Conservation (phyloP, 2,113 vertebrate genomes). For the Naja naja region DNA sequence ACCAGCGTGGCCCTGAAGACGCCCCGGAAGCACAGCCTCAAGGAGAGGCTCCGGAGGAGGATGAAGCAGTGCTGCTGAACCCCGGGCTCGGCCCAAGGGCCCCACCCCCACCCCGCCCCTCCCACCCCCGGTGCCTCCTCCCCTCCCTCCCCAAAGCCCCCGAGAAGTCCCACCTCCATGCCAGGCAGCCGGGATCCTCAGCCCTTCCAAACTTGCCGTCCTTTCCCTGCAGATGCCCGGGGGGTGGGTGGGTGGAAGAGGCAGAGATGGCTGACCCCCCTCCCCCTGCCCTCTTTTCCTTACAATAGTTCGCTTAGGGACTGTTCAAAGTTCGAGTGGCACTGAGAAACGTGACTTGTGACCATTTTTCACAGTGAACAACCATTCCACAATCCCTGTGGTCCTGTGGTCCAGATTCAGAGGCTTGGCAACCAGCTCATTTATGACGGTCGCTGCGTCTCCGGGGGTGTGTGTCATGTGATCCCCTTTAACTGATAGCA, state of each 20-base stretch:
- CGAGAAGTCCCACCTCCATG: neutral
- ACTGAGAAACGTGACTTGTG: no score
- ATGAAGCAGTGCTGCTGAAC: constrained; percentile 36
- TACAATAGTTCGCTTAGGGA: no score
- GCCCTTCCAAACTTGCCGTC: neutral
- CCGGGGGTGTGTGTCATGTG: no score
- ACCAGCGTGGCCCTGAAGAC: constrained; percentile 65
- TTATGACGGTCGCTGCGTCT: no score
- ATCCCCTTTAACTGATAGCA: no score
- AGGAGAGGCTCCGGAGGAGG: constrained; percentile 66
- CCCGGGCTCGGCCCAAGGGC: neutral
- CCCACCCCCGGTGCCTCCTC: neutral
- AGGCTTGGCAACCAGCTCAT: no score
- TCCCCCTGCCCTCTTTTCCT: neutral
- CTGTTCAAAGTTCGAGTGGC: no score
- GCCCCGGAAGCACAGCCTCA: constrained; percentile 67
- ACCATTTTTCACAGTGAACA: no score
- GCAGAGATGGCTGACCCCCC: neutral
- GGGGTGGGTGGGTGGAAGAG: no score
- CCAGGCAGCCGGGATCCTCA: no score
- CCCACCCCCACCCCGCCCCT: neutral
- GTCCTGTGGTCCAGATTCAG: no score
- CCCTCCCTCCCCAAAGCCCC: neutral
- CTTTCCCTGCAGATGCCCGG: accelerated
- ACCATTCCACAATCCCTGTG: no score